phyloP scores from a whole-genome alignment of 2,113 vertebrate genomes.

The Pimephales promelas region DNA sequence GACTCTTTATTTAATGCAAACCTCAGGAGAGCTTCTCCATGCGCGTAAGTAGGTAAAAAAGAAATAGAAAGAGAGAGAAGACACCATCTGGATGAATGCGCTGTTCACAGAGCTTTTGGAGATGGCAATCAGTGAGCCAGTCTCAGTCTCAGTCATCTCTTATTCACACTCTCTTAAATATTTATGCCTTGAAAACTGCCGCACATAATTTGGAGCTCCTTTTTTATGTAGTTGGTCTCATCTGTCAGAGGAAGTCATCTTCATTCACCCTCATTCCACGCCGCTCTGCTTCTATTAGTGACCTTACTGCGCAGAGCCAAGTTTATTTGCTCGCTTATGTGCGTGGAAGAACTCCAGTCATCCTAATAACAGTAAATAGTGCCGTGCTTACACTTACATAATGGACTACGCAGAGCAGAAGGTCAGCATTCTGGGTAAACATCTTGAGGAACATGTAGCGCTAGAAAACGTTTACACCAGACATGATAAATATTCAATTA shows the following conservation, averaged over 20 bases:
- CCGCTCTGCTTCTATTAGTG: conserved; percentile 29
- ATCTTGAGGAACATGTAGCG: background rate
- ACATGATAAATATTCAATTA: conserved; percentile 24
- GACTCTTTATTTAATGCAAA: background rate
- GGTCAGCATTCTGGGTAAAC: conserved; percentile 32
- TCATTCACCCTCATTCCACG: background rate
- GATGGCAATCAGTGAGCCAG: conserved; percentile 21
- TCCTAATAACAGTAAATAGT: conserved; percentile 45
- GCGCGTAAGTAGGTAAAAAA: background rate
- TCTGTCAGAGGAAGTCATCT: conserved; percentile 39
- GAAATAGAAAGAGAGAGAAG: background rate
- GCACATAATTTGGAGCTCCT: conserved; percentile 45
- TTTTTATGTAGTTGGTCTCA: conserved; percentile 37
- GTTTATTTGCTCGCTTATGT: conserved; percentile 37
- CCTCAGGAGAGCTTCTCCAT: background rate
- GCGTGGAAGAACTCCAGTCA: conserved; percentile 7
- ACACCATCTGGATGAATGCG: background rate
- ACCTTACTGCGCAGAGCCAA: conserved; percentile 6
- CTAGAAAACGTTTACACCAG: conserved; percentile 7
- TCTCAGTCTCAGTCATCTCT: conserved; percentile 37
- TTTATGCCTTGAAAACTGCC: conserved; percentile 48
- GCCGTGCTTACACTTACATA: conserved; percentile 15
- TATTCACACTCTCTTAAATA: conserved; percentile 50
- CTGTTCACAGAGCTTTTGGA: conserved; percentile 44
- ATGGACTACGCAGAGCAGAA: background rate